Base-by-base conservation (phyloP, 2,113 vertebrate species). In the Struthio camelus region DNA sequence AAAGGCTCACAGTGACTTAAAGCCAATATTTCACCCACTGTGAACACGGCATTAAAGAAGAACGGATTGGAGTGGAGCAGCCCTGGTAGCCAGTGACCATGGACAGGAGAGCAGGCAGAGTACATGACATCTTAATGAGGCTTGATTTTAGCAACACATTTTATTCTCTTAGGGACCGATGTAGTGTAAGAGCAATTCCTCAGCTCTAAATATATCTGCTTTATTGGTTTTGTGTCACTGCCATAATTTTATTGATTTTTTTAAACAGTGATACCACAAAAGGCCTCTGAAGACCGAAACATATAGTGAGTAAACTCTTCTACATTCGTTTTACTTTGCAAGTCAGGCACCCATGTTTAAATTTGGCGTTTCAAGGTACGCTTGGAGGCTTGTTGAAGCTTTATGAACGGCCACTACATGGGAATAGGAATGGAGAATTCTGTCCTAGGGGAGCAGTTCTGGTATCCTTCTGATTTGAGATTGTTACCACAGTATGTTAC, bases 211-310 rank as follows among this genome's bases (percentile, higher is more conserved):
- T 90, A 67, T 89, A 72, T 94, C 79, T 90, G 28, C 54, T 88
- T 85, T 91, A 87, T 94, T 85, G 36, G 65, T 61, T 96, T 97
- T 90, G 27, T 91, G 78, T 80, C 40, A 61, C 48, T 90, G 89
- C 30, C 53, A 61, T 87, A 82, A 76, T 89, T 89, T 80, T 90
- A 87, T 79, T 0, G 2, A 71, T 83, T 72, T 84, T 75, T 84
- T 91, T 48, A 5, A 77, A 73, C 17, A 22, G 34, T 56, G 46
- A n/a, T 82, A 66, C 54, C 1, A 0, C 91, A 87, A 85, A 81
- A 85, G 59, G 16, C 34, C 53, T 91, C 44, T 87, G 23, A 87
- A 91, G 3, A 38, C 83, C 18, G 38, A 82, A 95, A 87, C 22
- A 23, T 72, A 32, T 3, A 70, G 48, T 1, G 1, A 59, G 22